These are phyloP conservation scores for Perca fluviatilis DNA, from an alignment of 2,113 vertebrate genomes.

Conservation along the genomic window DNA sequence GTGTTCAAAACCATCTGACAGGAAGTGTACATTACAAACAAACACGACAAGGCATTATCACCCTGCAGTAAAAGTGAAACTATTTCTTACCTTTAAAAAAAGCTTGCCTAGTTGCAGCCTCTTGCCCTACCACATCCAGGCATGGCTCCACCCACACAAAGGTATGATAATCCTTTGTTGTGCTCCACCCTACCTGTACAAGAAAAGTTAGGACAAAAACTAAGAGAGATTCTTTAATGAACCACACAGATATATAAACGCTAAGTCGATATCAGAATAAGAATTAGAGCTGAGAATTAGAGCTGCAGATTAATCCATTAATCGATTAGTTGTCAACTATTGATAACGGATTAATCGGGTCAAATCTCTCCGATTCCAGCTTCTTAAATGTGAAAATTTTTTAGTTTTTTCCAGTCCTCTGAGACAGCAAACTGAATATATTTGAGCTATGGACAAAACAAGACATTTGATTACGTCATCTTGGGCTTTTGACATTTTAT, in stretches of 20 bases:
- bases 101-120: slow-evolving; percentile 45
- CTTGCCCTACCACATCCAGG: slow-evolving; percentile 38
- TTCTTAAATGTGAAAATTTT: too few relatives aligned
- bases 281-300: too few relatives aligned
- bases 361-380: too few relatives aligned
- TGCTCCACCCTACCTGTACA: slow-evolving; percentile 85
- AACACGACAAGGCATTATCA: slow-evolving; percentile 9
- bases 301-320: too few relatives aligned
- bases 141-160: slow-evolving; percentile 82
- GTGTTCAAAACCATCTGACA: not conserved
- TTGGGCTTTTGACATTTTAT: too few relatives aligned
- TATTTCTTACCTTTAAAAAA: slow-evolving; percentile 77
- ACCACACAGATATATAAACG: not conserved
- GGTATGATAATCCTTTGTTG: slow-evolving; percentile 79
- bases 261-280: too few relatives aligned
- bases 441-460: too few relatives aligned
- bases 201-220: not conserved
- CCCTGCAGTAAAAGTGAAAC: not conserved
- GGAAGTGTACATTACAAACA: not conserved
- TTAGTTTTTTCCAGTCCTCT: too few relatives aligned
- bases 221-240: not conserved
- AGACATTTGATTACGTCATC: too few relatives aligned
- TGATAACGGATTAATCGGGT: too few relatives aligned
- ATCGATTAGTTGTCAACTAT: too few relatives aligned
- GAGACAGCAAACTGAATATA: too few relatives aligned